Evolutionary conservation across 2,113 vertebrate species (phyloP), one percentile per base, ranked within the genome.

Genomic region (Balaeniceps rex): DNA sequence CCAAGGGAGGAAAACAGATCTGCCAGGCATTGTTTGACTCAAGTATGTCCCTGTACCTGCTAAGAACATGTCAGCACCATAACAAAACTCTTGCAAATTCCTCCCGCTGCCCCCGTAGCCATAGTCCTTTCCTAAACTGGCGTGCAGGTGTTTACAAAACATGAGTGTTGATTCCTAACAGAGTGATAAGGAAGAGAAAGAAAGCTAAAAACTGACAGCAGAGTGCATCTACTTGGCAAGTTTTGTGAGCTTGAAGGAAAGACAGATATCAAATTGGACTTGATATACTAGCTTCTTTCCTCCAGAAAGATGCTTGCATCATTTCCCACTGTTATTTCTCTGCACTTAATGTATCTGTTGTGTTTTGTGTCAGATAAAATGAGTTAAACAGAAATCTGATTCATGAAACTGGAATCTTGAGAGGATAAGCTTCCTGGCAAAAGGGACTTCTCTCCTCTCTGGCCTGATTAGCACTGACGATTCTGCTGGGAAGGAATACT

Each of bases 311-410:
- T 33, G 44, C 25, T 72, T 49, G 24, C 58, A 72, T 33, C 4
- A 0, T 91, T 95, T 91, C 68, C 74, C 87, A 86, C 65, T 83
- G 47, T 47, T 72, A 33, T 17, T 87, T 31, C 61, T 85, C 70
- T 76, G 44, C 36, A 33, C 1, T 5, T 81, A 95, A 87, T 2
- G 0, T 72, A 69, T 89, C 87, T 34, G 17, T 66, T 83, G 75
- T 49, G 72, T 61, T 90, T 65, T 80, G 66, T 84, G 54, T 92
- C 63, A 88, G 78, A 85, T 52, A 80, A 96, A 94, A 95, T 89
- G 78, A 96, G 74, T 85, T 96, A 85, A 94, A 76, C 82, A 96
- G 84, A 90, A 83, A 85, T 83, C 93, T 96, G 96, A 97, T 90
- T 97, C 96, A 97, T 63, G 40, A 83, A 82, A 61, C 54, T 83